Conservation (phyloP, 2,113 vertebrate species). For the Heteronetta atricapilla region DNA sequence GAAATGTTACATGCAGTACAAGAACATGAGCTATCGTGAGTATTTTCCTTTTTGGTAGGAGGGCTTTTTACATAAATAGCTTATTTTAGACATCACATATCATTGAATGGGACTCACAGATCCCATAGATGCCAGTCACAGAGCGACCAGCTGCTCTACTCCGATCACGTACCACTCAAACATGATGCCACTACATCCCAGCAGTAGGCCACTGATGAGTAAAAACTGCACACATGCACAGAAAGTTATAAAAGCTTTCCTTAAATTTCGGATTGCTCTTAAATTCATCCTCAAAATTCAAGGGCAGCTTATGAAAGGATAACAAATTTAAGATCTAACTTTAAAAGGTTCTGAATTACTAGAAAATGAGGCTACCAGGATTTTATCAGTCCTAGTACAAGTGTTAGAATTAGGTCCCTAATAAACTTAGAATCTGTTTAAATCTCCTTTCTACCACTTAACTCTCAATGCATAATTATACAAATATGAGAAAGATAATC, state of each 20-base stretch:
- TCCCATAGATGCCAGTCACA: neutral
- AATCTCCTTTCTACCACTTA: neutral
- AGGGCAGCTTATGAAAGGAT: neutral
- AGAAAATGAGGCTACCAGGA: neutral
- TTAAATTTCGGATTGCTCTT: neutral
- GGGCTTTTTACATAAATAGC: neutral
- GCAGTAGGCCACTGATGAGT: neutral
- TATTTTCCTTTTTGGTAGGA: neutral
- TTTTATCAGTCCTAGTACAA: neutral
- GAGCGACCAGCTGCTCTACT: accelerated
- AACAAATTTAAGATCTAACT: neutral
- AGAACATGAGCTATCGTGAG: neutral
- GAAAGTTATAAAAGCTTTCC: neutral
- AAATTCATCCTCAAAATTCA: neutral
- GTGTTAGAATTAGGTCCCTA: neutral
- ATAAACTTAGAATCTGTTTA: neutral
- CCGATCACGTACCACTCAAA: neutral
- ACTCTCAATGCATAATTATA: neutral
- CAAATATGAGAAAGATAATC: neutral
- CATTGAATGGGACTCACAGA: neutral
- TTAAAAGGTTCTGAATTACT: neutral
- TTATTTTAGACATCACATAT: neutral
- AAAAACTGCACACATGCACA: neutral
- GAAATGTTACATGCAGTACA: neutral
- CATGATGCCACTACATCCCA: neutral